Conservation (phyloP, 2,888 invertebrate genomes). For the Xestia c-nigrum region DNA sequence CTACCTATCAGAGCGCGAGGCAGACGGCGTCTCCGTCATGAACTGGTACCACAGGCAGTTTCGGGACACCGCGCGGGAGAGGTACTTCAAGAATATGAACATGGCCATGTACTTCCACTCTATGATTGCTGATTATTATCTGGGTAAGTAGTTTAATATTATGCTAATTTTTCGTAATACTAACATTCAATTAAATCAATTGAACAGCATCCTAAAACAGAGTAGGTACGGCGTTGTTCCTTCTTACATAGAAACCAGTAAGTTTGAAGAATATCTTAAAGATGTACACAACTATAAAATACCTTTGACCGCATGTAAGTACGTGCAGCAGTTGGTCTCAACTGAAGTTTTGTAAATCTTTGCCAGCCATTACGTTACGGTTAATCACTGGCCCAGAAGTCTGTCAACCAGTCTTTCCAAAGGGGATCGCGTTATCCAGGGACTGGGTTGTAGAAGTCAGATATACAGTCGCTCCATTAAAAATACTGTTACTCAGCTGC, state of each 20-base stretch:
- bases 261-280: neutral
- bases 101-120: conserved; percentile 99
- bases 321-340: no score
- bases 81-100: conserved; percentile 99
- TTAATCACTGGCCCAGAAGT: no score
- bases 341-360: no score
- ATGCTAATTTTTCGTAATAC: neutral
- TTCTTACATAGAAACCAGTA: neutral
- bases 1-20: conserved; percentile 98
- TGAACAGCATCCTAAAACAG: neutral
- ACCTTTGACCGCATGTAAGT: neutral
- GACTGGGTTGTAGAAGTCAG: no score
- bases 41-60: conserved; percentile 99
- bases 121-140: conserved; percentile 99
- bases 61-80: conserved; percentile 97
- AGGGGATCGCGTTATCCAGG: no score
- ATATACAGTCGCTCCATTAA: no score
- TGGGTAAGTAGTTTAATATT: conserved; percentile 90
- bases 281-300: neutral
- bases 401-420: no score
- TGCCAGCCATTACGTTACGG: no score
- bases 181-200: neutral
- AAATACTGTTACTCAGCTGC: no score
- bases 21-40: conserved; percentile 99
- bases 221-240: neutral